These are phyloP conservation scores for Neuroscelio doddi DNA, from an alignment of 2,888 invertebrate genomes.

Conservation along the genomic window DNA sequence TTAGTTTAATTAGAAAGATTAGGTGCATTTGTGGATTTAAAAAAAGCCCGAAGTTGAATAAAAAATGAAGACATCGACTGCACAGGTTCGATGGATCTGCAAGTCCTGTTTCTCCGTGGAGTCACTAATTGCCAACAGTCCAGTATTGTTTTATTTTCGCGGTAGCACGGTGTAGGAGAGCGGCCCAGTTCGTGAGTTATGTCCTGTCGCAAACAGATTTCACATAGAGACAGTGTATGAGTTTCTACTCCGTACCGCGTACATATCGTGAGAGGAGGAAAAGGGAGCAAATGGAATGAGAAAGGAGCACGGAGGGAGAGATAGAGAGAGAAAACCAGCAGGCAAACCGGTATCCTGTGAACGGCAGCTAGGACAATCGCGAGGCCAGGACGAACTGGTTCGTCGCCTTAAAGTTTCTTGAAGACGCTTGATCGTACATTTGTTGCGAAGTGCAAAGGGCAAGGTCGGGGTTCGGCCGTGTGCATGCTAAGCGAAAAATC, in stretches of 20 bases:
- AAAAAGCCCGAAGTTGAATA: no score
- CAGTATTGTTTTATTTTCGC: constrained; percentile 15
- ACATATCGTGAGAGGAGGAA: constrained; percentile 2
- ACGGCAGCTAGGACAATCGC: constrained; percentile 35
- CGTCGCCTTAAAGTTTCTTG: constrained; percentile 20
- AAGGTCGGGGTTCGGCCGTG: constrained; percentile 5
- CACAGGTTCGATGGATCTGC: constrained; percentile 12
- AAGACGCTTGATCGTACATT: constrained; percentile 31
- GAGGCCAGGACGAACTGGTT: constrained; percentile 44
- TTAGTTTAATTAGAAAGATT: no score
- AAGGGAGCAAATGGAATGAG: constrained; percentile 6
- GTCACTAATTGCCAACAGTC: constrained; percentile 27
- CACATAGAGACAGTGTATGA: constrained; percentile 12
- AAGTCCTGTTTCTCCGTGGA: constrained; percentile 8
- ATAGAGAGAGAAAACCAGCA: neutral
- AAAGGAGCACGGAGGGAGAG: neutral
- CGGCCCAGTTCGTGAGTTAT: constrained; percentile 32
- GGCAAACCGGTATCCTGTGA: constrained; percentile 26
- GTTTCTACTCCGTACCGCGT: constrained; percentile 11
- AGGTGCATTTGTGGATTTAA: no score
- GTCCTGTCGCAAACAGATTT: constrained; percentile 36
- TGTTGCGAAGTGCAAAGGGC: constrained; percentile 35
- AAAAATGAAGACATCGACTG: no score
- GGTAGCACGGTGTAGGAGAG: constrained; percentile 16
- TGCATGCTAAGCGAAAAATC: neutral